Evolutionary conservation across 2,888 invertebrate species (phyloP).

Genomic region (Cylindroiulus punctatus): DNA sequence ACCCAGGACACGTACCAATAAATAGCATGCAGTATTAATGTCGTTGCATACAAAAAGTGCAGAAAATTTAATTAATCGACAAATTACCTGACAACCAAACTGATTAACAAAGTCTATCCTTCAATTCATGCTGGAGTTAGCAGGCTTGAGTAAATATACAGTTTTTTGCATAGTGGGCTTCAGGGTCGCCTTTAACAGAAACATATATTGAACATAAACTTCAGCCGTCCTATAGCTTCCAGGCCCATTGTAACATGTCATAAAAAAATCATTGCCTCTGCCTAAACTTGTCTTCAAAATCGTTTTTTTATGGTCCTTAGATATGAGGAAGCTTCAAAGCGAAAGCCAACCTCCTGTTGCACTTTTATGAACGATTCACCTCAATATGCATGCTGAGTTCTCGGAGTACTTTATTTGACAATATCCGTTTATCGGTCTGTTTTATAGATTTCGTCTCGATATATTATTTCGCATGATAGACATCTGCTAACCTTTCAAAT

Average conservation of each 20-base stretch:
- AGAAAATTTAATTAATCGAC: background rate
- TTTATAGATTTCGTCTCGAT: constrained; percentile 10
- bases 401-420: background rate
- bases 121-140: background rate
- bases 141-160: no score
- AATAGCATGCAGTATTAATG: background rate
- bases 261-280: background rate
- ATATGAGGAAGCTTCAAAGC: background rate
- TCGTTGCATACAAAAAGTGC: background rate
- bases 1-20: background rate
- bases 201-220: background rate
- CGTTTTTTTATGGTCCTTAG: background rate
- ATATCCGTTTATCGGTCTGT: constrained; percentile 6
- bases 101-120: background rate
- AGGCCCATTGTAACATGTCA: background rate
- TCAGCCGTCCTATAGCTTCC: background rate
- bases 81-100: background rate
- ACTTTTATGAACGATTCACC: constrained; percentile 26
- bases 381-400: background rate
- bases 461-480: constrained; percentile 34
- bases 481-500: background rate
- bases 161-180: no score
- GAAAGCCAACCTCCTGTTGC: constrained; percentile 33
- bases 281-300: background rate
- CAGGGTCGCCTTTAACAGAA: no score